A percentile compares a stretch with the other conserved stretches of the same genome.
Conservation (phyloP, 2,113 vertebrate genomes). For the Pteruthius melanotis region DNA sequence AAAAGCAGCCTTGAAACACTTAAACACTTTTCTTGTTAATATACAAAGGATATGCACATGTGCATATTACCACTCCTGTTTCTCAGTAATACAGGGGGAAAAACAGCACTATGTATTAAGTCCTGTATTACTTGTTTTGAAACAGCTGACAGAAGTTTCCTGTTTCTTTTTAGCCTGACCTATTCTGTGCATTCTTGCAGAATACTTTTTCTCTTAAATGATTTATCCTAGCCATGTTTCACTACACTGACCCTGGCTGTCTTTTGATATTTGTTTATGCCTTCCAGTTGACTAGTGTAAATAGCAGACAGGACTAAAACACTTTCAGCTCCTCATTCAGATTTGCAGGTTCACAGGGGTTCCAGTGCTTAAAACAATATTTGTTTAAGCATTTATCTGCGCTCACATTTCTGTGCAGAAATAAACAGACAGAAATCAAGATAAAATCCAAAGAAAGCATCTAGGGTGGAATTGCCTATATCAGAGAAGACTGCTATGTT, state of each 20-base stretch:
- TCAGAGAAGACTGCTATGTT: neutral
- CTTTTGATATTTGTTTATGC: neutral
- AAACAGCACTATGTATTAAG: neutral
- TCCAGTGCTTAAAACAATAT: neutral
- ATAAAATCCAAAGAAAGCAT: neutral
- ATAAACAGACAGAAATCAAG: neutral
- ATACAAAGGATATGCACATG: neutral
- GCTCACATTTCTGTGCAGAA: neutral
- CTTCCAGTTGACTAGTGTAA: neutral
- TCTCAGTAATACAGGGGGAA: neutral
- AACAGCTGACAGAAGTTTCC: neutral
- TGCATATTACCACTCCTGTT: neutral
- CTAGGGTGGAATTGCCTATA: neutral
- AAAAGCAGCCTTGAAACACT: neutral
- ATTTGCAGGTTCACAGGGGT: neutral
- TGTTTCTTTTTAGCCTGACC: neutral
- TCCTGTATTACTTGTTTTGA: neutral
- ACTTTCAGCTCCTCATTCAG: neutral
- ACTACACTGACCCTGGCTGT: neutral
- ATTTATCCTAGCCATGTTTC: neutral
- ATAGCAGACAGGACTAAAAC: neutral
- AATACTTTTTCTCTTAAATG: neutral
- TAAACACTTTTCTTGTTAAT: neutral
- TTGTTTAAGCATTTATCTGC: neutral
- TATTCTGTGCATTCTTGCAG: neutral